A percentile compares a stretch with the other conserved stretches of the same genome.
phyloP scores from a whole-genome alignment of 2,888 invertebrate genomes.

The Apamea monoglypha region DNA sequence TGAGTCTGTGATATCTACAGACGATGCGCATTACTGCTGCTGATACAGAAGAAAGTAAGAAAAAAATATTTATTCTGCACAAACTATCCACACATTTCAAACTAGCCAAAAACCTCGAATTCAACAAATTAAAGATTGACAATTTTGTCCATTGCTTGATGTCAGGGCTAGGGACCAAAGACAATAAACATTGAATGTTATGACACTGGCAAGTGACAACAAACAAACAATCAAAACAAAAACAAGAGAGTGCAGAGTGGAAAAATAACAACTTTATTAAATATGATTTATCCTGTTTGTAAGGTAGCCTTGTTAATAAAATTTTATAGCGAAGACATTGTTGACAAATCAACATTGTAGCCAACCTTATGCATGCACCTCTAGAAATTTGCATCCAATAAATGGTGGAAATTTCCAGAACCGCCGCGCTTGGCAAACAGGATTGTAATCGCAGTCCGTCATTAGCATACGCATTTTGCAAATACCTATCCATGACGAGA shows the following conservation, averaged over 20 bases:
- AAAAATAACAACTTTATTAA: too few relatives aligned
- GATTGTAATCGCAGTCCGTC: neutral
- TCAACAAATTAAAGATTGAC: too few relatives aligned
- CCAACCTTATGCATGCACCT: neutral
- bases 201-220: too few relatives aligned
- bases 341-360: neutral
- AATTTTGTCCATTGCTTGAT: too few relatives aligned
- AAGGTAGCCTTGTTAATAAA: neutral
- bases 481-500: neutral
- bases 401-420: neutral
- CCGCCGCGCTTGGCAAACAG: conserved; percentile 7
- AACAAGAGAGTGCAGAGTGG: too few relatives aligned
- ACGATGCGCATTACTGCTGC: neutral
- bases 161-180: too few relatives aligned
- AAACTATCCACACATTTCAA: too few relatives aligned
- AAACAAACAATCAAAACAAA: too few relatives aligned
- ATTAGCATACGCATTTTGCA: conserved; percentile 15
- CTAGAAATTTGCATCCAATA: neutral
- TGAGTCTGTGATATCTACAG: neutral
- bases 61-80: too few relatives aligned
- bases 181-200: too few relatives aligned
- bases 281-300: neutral
- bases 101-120: too few relatives aligned
- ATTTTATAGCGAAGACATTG: neutral
- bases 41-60: neutral